Base-by-base conservation (phyloP, 2,113 vertebrate species). In the Eleginops maclovinus region DNA sequence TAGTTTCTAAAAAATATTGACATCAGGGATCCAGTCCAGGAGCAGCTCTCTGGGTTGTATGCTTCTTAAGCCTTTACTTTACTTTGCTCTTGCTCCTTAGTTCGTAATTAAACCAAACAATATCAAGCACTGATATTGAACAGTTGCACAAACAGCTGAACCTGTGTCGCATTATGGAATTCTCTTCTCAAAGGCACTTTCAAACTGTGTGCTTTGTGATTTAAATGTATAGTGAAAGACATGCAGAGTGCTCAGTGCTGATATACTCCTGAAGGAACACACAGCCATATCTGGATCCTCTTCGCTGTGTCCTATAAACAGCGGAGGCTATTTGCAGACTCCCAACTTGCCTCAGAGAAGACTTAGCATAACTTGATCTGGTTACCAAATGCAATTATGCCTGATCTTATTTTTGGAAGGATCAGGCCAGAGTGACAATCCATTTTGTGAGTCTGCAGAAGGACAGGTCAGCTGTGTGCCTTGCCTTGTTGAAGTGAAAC, bases 351-450 rank as follows among this genome's bases (percentile, higher is more conserved):
- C 16, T 77, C 69, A 56, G 43, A 58, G 60, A 56, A 22, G 19
- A 53, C 51, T 46, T 41, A 60, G 49, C 63, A 68, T 56, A 62
- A 83, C 73, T 74, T 64, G 22, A 69, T 74, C 15, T 46, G 22
- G 21, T 63, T 62, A 66, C 44, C 40, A 47, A 50, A 72, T 67
- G 40, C 7, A 80, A 63, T 76, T 67, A 72, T 31, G 41, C 15
- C 47, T 56, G 47, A 72, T 80, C n/a, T 65, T 71, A 60, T 79
- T 79, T 80, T 50, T 28, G 61, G 56, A 64, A 21, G 47, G 53
- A 41, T n/a, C 12, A 67, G 15, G 28, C 21, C 22, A 6, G 62
- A 24, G n/a, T 60, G 53, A 28, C 40, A 50, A 80, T 80, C 41
- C 14, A 71, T 71, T 79, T 66, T 56, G 41, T 63, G 13, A 40